Evolutionary conservation across 1,140 invertebrate species (phyloP).

Genomic region (Sycophila sp.): DNA sequence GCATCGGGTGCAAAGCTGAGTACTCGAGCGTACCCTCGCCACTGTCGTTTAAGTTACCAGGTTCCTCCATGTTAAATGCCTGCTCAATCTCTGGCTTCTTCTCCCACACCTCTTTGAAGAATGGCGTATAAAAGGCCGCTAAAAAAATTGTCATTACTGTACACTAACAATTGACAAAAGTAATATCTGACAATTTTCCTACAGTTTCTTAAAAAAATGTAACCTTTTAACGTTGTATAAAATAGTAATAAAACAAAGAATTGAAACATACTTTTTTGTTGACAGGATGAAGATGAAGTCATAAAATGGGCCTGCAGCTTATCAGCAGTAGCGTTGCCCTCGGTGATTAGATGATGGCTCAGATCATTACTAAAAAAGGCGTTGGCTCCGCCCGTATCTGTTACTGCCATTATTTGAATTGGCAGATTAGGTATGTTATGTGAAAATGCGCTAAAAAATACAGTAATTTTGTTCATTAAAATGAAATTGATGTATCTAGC

Average conservation of each 20-base stretch:
- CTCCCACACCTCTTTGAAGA: slow-evolving; percentile 96
- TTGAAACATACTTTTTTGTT: slow-evolving; percentile 77
- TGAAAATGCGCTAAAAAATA: slow-evolving; percentile 85
- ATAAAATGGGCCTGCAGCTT: slow-evolving; percentile 91
- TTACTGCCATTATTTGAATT: slow-evolving; percentile 94
- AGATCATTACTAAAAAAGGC: slow-evolving; percentile 92
- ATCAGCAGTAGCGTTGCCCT: slow-evolving; percentile 93
- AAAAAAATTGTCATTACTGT: too few relatives aligned
- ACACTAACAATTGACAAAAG: too few relatives aligned
- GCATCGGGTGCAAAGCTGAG: slow-evolving; percentile 72
- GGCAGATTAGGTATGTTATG: slow-evolving; percentile 94
- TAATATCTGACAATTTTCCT: too few relatives aligned
- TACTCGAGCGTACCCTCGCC: slow-evolving; percentile 78
- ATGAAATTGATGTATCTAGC: too few relatives aligned
- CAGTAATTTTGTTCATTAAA: too few relatives aligned
- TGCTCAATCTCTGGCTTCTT: slow-evolving; percentile 95
- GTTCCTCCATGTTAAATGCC: slow-evolving; percentile 89
- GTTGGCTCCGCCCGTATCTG: slow-evolving; percentile 84
- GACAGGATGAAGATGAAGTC: slow-evolving; percentile 82
- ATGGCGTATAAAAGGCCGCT: slow-evolving; percentile 95
- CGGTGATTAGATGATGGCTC: slow-evolving; percentile 89
- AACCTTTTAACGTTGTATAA: too few relatives aligned
- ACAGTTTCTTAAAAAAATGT: too few relatives aligned
- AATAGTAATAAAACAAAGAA: slow-evolving; percentile 3
- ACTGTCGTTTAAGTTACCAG: slow-evolving; percentile 71